Evolutionary conservation across 2,113 vertebrate species (phyloP).

Genomic region (Setophaga petechia): DNA sequence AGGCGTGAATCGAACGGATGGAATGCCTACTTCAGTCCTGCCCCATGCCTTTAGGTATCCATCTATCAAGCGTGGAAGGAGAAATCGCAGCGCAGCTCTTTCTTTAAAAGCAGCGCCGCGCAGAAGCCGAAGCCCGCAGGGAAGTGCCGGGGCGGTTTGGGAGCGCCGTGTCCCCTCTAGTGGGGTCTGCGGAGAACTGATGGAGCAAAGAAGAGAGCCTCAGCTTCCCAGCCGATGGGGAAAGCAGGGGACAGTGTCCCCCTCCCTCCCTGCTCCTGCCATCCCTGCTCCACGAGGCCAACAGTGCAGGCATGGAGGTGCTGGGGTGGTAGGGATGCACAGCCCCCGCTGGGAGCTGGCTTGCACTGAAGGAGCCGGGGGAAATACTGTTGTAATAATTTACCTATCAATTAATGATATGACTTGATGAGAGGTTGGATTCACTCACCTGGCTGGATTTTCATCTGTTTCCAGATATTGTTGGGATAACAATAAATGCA

Average conservation of each 20-base stretch:
- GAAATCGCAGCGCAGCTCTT: background rate
- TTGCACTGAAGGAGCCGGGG: background rate
- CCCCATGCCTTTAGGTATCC: background rate
- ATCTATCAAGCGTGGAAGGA: background rate
- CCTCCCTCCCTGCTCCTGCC: background rate
- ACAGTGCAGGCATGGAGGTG: background rate
- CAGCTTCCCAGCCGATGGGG: background rate
- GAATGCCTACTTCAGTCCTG: background rate
- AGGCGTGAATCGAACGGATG: background rate
- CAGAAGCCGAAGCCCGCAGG: background rate
- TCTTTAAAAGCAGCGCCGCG: background rate
- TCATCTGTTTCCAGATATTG: background rate
- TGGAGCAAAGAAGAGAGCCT: background rate
- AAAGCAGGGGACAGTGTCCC: background rate
- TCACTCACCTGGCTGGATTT: slow-evolving; percentile 5
- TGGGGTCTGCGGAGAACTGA: background rate
- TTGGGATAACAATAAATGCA: background rate
- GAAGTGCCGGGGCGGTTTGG: background rate
- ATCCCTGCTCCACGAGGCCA: rapidly evolving
- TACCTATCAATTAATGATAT: background rate
- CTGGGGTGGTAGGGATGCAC: rapidly evolving
- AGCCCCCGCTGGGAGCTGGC: background rate
- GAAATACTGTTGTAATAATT: background rate
- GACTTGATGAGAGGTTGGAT: background rate
- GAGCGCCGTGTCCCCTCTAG: background rate